Evolutionary conservation across 64 coral and sea anemone genomes (phyloP).

Genomic region (Pocillopora verrucosa): DNA sequence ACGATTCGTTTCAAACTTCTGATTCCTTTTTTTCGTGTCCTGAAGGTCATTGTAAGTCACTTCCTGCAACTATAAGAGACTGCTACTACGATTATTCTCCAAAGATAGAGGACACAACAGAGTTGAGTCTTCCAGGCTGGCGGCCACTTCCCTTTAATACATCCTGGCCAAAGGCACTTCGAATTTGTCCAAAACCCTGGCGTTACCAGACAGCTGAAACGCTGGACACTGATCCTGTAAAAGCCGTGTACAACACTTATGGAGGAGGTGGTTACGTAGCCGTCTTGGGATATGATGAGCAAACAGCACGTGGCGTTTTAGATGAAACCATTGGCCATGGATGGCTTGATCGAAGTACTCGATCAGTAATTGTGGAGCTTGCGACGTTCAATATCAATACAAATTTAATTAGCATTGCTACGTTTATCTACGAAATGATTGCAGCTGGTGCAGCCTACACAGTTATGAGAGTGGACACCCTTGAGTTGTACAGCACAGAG

Average conservation of each 20-base stretch:
- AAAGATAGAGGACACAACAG: not conserved
- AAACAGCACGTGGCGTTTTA: no score
- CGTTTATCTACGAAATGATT: conserved; percentile 37
- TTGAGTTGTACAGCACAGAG: conserved; percentile 25
- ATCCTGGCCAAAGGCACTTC: conserved; percentile 18
- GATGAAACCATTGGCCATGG: no score
- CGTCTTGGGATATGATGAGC: conserved; percentile 49
- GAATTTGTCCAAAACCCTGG: conserved; percentile 12
- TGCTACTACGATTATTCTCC: not conserved
- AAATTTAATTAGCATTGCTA: conserved; percentile 51
- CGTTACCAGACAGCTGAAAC: no score
- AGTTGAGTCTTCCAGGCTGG: not conserved
- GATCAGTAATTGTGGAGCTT: conserved; percentile 44
- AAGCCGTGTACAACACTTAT: not conserved
- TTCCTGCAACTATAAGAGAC: not conserved
- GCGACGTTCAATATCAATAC: conserved; percentile 55
- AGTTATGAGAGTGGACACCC: conserved; percentile 25
- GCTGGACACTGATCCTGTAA: not conserved
- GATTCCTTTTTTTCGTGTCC: not conserved
- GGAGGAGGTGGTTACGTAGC: conserved; percentile 51
- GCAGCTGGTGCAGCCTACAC: conserved; percentile 35
- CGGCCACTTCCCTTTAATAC: not conserved
- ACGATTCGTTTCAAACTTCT: no score
- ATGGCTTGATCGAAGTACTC: conserved; percentile 54
- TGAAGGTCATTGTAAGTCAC: not conserved